Evolutionary conservation across 1,140 invertebrate genomes (phyloP).

Genomic region (Orussus abietinus): DNA sequence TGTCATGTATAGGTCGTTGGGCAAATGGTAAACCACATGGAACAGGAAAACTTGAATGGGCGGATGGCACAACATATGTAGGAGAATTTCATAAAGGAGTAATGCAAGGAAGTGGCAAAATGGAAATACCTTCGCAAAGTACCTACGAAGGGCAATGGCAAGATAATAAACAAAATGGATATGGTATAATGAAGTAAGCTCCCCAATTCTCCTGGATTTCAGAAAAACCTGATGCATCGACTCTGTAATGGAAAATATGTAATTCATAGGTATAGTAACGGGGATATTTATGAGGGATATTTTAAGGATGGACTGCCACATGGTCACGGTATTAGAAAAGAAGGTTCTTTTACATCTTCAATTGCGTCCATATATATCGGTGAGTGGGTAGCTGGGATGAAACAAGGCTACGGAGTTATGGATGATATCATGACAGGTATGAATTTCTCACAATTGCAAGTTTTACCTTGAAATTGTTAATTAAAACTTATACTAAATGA

Average conservation of each 20-base stretch:
- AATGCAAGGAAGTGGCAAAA: slow-evolving; percentile 70
- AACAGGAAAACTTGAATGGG: slow-evolving; percentile 74
- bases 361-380: slow-evolving; percentile 79
- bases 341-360: slow-evolving; percentile 72
- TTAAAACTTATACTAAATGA: not conserved
- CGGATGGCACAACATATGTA: slow-evolving; percentile 72
- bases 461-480: not conserved
- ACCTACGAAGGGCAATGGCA: slow-evolving; percentile 82
- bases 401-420: slow-evolving; percentile 82
- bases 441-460: not conserved
- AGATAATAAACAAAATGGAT: slow-evolving; percentile 78
- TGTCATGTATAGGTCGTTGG: slow-evolving; percentile 61
- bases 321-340: slow-evolving; percentile 78
- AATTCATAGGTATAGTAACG: slow-evolving; percentile 57
- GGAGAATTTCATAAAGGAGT: slow-evolving; percentile 75
- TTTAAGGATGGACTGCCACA: slow-evolving; percentile 79
- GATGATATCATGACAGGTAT: slow-evolving; percentile 72
- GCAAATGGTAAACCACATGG: slow-evolving; percentile 78
- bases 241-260: no score
- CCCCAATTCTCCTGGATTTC: no score
- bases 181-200: slow-evolving; percentile 68
- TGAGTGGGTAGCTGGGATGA: slow-evolving; percentile 73
- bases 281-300: slow-evolving; percentile 78
- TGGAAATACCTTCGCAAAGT: slow-evolving; percentile 62
- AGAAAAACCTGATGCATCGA: no score